Evolutionary conservation across 2,797 vertebrate genomes (phyloP).

Genomic region (Gorsachius magnificus): DNA sequence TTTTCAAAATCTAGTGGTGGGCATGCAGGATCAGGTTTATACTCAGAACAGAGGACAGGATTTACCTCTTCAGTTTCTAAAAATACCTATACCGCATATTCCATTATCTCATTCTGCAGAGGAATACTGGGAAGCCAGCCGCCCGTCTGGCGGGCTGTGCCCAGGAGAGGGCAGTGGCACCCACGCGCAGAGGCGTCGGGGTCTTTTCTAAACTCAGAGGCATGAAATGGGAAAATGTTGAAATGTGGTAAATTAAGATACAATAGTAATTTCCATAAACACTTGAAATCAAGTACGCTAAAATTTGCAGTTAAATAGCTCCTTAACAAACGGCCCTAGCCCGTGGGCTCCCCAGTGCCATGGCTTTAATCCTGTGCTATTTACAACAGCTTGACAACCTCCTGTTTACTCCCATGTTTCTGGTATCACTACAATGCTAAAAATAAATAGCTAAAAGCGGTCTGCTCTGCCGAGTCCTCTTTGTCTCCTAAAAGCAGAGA

Average conservation of each 20-base stretch:
- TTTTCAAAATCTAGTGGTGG: background rate
- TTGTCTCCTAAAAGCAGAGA: constrained; percentile 65
- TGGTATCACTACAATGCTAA: constrained; percentile 73
- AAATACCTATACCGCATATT: accelerated
- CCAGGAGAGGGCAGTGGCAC: constrained; percentile 77
- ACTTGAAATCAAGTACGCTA: constrained; percentile 64
- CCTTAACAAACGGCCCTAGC: constrained; percentile 25
- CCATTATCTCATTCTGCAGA: background rate
- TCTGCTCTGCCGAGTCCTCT: constrained; percentile 64
- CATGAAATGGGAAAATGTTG: constrained; percentile 47
- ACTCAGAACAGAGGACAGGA: background rate
- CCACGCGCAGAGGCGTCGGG: background rate
- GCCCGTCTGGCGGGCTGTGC: background rate
- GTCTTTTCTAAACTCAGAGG: background rate
- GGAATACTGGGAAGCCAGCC: background rate
- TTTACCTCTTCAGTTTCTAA: background rate
- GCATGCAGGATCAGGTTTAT: background rate
- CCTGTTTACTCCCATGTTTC: constrained; percentile 79
- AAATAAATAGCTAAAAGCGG: constrained; percentile 78
- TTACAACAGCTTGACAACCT: constrained; percentile 75
- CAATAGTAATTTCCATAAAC: constrained; percentile 63
- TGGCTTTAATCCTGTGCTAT: constrained; percentile 71
- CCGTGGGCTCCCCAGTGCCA: constrained; percentile 47
- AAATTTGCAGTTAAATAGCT: constrained; percentile 50
- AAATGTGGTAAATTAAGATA: constrained; percentile 59